phyloP scores from a whole-genome alignment of 2,888 invertebrate genomes.

The Dinocampus coccinellae region DNA sequence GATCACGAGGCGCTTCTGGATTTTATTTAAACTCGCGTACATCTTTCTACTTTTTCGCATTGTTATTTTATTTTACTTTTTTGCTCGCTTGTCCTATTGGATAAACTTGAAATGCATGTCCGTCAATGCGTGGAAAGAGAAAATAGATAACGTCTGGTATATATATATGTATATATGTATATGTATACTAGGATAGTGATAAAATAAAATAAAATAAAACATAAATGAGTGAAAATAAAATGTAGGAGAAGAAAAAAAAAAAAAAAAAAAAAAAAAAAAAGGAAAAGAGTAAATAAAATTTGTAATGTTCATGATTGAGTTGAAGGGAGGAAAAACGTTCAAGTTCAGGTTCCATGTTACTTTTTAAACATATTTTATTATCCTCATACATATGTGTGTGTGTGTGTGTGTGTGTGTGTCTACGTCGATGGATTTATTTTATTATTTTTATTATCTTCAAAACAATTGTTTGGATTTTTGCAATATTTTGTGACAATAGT shows the following conservation, averaged over 20 bases:
- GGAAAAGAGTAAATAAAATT: neutral
- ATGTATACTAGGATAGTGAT: too few species aligned
- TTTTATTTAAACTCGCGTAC: conserved; percentile 49
- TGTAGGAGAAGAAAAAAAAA: neutral
- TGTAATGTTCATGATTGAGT: neutral
- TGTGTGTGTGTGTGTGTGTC: too few species aligned
- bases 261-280: neutral
- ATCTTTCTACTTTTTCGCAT: neutral
- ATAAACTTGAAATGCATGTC: conserved; percentile 9
- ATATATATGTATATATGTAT: too few species aligned
- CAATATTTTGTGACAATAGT: neutral
- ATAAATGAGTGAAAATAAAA: neutral
- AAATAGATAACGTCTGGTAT: too few species aligned
- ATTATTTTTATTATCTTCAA: too few species aligned
- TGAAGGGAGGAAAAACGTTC: neutral
- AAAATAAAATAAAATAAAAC: too few species aligned
- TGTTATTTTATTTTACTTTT: neutral
- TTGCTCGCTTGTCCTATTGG: neutral
- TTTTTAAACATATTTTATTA: neutral
- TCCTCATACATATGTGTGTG: too few species aligned
- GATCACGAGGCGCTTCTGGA: conserved; percentile 18
- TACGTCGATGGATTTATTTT: too few species aligned
- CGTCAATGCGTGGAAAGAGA: conserved; percentile 10
- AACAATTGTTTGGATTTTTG: too few species aligned
- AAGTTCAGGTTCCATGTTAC: neutral